Percentiles rank a stretch among this genome's conserved stretches.
Conservation (phyloP, 2,113 vertebrate genomes). For the Nansenia antarctica region DNA sequence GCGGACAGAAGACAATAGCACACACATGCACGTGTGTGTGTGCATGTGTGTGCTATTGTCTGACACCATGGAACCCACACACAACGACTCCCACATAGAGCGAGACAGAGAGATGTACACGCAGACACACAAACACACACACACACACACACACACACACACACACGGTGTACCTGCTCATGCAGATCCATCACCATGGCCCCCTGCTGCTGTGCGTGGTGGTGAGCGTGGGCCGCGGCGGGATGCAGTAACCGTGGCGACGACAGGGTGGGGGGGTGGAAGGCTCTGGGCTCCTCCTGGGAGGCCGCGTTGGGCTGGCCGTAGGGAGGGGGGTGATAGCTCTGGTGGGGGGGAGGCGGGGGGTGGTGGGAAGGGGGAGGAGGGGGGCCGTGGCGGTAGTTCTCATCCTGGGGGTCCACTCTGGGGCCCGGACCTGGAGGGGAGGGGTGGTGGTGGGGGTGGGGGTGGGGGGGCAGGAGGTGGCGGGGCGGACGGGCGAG, state of each 20-base stretch:
- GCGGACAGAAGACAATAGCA: background rate
- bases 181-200: constrained; percentile 93
- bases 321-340: constrained; percentile 73
- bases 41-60: too few species aligned
- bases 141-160: background rate
- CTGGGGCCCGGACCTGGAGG: constrained; percentile 34
- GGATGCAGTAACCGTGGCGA: constrained; percentile 92
- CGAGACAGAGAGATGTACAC: too few species aligned
- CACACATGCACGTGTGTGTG: too few species aligned
- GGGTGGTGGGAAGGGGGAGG: constrained; percentile 54
- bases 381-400: constrained; percentile 85
- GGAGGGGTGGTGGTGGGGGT: constrained; percentile 7
- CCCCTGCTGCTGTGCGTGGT: constrained; percentile 85
- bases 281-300: constrained; percentile 91
- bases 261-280: constrained; percentile 91
- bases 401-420: constrained; percentile 81
- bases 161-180: constrained; percentile 82
- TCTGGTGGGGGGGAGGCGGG: constrained; percentile 53
- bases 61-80: too few species aligned
- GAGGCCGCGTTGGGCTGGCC: constrained; percentile 80
- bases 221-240: constrained; percentile 78
- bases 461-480: constrained; percentile 72
- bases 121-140: constrained; percentile 11
- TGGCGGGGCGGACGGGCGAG: constrained; percentile 88
- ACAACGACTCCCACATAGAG: too few species aligned